Conservation (phyloP, 2,797 vertebrate species). For the Alectoris magna region DNA sequence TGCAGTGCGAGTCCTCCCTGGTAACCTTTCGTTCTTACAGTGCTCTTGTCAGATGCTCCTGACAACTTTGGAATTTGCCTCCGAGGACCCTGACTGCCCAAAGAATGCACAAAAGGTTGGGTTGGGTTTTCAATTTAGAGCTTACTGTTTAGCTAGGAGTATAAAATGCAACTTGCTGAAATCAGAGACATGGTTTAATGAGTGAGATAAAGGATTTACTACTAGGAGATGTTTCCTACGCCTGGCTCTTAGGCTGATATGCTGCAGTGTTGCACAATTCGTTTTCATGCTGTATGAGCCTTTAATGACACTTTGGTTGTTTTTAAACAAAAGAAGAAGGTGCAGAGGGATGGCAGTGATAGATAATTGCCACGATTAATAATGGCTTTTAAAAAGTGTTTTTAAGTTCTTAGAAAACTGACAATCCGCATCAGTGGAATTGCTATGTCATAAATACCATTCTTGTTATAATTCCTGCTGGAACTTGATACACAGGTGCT, state of each 20-base stretch:
- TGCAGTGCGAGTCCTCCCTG: neutral
- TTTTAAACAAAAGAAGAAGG: neutral
- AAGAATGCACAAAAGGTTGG: neutral
- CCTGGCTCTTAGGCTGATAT: neutral
- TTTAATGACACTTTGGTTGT: neutral
- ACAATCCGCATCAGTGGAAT: neutral
- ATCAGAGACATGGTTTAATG: neutral
- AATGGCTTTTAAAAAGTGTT: neutral
- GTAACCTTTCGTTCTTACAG: neutral
- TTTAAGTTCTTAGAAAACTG: conserved; percentile 5
- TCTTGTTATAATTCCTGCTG: neutral
- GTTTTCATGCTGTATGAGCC: neutral
- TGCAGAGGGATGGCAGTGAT: neutral
- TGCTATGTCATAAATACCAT: neutral
- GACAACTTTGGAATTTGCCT: neutral
- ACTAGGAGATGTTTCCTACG: neutral
- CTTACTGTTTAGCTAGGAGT: neutral
- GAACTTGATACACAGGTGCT: neutral
- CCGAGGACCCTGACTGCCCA: neutral
- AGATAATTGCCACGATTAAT: neutral
- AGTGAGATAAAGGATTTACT: neutral
- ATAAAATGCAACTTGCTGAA: neutral
- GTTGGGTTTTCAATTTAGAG: neutral
- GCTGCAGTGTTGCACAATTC: neutral
- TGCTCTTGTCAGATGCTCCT: neutral